These are phyloP conservation scores for Sylvilagus floridanus DNA, from an alignment of 2,797 vertebrate genomes.

Conservation along the genomic window DNA sequence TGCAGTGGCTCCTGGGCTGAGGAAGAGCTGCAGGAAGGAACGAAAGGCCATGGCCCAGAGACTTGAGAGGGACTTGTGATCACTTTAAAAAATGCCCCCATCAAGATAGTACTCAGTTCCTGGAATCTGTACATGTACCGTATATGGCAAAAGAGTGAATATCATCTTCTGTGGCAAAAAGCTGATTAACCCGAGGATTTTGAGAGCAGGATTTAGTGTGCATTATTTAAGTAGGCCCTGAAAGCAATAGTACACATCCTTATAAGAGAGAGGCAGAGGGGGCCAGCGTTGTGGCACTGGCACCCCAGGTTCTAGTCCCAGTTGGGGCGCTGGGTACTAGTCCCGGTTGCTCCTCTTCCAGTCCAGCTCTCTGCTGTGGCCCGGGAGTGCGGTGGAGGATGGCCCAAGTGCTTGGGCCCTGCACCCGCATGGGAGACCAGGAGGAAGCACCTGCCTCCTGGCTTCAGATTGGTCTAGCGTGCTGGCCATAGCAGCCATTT, in stretches of 20 bases:
- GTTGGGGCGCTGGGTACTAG: too few relatives aligned
- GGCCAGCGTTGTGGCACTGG: too few relatives aligned
- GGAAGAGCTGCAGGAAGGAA: not conserved
- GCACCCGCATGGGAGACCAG: too few relatives aligned
- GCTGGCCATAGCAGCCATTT: too few relatives aligned
- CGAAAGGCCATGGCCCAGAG: not conserved
- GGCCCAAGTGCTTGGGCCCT: too few relatives aligned
- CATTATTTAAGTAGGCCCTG: not conserved
- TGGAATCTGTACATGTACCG: not conserved
- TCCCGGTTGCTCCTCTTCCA: too few relatives aligned
- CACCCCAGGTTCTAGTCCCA: too few relatives aligned
- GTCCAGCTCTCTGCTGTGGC: too few relatives aligned
- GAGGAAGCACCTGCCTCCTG: too few relatives aligned
- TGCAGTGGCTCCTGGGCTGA: not conserved
- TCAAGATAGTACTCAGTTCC: not conserved
- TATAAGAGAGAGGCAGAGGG: not conserved
- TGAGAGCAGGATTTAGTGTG: not conserved
- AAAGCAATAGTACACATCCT: not conserved
- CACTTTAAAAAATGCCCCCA: not conserved
- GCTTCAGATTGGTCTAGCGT: too few relatives aligned
- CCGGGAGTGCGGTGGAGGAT: too few relatives aligned
- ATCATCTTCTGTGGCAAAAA: not conserved
- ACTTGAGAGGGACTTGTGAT: not conserved
- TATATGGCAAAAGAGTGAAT: not conserved
- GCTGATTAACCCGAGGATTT: slow-evolving; percentile 6